Base-by-base conservation (phyloP, 2,113 vertebrate genomes). In the Leiothrix lutea region DNA sequence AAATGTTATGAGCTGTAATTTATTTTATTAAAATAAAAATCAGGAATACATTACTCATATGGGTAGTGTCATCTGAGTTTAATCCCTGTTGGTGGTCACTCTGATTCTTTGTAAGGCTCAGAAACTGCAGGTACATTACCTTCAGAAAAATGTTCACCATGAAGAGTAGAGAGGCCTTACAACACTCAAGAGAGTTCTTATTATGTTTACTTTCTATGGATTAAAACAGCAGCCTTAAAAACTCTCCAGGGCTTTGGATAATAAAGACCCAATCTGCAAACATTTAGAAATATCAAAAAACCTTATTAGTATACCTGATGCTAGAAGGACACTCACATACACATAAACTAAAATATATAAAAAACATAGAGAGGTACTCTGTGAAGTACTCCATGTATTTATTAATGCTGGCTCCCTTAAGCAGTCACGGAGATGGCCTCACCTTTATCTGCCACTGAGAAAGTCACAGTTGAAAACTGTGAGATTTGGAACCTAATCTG, bases 21-120 rank as follows among this genome's bases (percentile, higher is more conserved):
- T 61, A 71, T 85, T 93, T 85, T 71, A 86, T 94, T 70, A 93
- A 88, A 73, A 88, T 80, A 40, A 92, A 94, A 82, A 92, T 88
- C 66, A 67, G 82, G 60, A 95, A 78, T 14, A 24, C 65, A 78
- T 92, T 92, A 88, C 33, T 79, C 1, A 1, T 72, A 73, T 70
- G 29, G 71, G 83, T 91, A 90, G 70, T 75, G 60, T 85, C 84
- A 38, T 42, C 54, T 93, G 80, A 88, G 92, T 71, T 80, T 54
- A 84, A 77, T 75, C 45, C 23, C 31, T 79, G 1, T 74, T 78
- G 57, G 21, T 87, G 54, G 70, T n/a, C 50, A 77, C 8, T 65
- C 29, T 9, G 16, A 44, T 57, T 91, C 22, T 67, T 86, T 74
- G 36, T 58, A 51, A 61, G 31, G 33, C 24, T 78, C 58, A 70